A percentile compares a stretch with the other conserved stretches of the same genome.
Conservation (phyloP, 1,140 invertebrate species). For the Mercenaria mercenaria region DNA sequence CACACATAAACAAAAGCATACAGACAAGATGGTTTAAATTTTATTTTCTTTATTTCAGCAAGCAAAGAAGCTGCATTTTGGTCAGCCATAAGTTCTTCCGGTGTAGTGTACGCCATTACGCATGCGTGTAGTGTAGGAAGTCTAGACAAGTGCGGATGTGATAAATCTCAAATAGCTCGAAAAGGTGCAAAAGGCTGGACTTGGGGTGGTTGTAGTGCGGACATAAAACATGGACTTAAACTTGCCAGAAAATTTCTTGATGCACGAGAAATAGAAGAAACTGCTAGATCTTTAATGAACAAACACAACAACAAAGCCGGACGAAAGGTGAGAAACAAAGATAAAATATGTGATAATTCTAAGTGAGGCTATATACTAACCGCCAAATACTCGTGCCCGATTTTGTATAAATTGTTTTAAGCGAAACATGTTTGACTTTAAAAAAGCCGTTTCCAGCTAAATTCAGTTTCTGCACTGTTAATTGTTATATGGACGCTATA, state of each 20-base stretch:
- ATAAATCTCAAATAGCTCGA: conserved; percentile 80
- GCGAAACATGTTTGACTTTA: too few relatives aligned
- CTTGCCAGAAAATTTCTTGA: conserved; percentile 88
- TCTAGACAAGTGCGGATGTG: conserved; percentile 94
- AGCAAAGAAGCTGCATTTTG: conserved; percentile 88
- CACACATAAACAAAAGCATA: too few relatives aligned
- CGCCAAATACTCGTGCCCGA: too few relatives aligned
- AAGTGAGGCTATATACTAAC: too few relatives aligned
- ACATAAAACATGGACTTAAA: conserved; percentile 88
- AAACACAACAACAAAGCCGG: conserved; percentile 98
- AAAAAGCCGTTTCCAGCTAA: too few relatives aligned
- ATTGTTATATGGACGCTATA: too few relatives aligned
- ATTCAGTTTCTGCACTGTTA: too few relatives aligned
- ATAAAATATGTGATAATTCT: neutral
- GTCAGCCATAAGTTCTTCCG: conserved; percentile 91
- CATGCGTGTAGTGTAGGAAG: conserved; percentile 94
- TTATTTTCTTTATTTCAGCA: conserved; percentile 82
- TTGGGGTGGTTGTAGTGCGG: conserved; percentile 87
- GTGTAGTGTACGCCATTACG: conserved; percentile 93
- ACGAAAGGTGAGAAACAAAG: conserved; percentile 90
- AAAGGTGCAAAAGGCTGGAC: conserved; percentile 82
- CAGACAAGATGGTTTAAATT: too few relatives aligned
- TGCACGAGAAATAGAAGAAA: conserved; percentile 86
- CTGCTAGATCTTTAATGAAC: conserved; percentile 95
- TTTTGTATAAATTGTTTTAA: too few relatives aligned